phyloP scores from a whole-genome alignment of 35 echinoderm and acorn worm genomes.

The Holothuria glaberrima region DNA sequence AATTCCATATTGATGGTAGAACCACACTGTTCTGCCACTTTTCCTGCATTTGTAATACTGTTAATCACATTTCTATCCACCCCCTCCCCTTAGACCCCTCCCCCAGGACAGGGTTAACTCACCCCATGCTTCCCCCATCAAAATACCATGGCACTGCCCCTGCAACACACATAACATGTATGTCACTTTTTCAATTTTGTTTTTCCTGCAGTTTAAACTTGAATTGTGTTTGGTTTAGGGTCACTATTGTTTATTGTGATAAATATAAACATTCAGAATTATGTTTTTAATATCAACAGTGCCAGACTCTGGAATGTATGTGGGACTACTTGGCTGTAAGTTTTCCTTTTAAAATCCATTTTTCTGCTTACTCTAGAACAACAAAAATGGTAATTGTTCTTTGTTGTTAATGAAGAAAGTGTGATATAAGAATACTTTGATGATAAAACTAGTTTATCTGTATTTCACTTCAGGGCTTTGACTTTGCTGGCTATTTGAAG shows the following conservation, averaged over 20 bases:
- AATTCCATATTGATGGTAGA: too few species aligned
- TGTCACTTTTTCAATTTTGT: too few species aligned
- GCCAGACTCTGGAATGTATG: slow-evolving; percentile 83
- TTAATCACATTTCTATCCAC: too few species aligned
- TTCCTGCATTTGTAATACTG: too few species aligned
- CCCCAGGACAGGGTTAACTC: too few species aligned
- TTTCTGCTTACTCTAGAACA: not conserved
- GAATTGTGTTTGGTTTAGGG: not conserved
- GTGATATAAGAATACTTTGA: not conserved
- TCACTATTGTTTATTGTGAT: not conserved
- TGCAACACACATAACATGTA: too few species aligned
- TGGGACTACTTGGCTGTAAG: slow-evolving; percentile 34
- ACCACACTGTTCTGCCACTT: too few species aligned
- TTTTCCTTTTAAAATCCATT: not conserved
- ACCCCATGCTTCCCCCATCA: too few species aligned
- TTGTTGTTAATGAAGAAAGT: not conserved
- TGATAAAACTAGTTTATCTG: not conserved
- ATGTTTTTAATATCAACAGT: slow-evolving; percentile 39
- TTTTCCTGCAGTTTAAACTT: too few species aligned
- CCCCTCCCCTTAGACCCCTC: too few species aligned
- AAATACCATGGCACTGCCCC: too few species aligned
- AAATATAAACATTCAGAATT: not conserved
- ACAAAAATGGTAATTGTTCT: not conserved
- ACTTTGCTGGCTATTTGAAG: slow-evolving; percentile 83
- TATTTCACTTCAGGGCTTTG: slow-evolving; percentile 59